A percentile compares a stretch with the other conserved stretches of the same genome.
Conservation (phyloP, 2,797 vertebrate species). For the Lagorchestes hirsutus region DNA sequence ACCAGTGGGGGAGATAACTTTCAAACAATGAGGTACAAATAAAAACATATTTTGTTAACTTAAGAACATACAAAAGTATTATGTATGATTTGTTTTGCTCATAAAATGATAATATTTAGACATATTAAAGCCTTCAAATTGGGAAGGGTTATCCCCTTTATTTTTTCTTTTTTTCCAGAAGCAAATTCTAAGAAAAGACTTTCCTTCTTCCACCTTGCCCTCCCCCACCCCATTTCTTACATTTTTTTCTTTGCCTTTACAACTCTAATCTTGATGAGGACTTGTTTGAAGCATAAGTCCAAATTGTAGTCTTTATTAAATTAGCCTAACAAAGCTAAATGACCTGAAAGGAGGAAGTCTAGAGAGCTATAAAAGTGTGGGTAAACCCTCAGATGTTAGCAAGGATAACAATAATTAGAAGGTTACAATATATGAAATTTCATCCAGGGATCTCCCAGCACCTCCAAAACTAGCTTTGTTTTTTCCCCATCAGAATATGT, state of each 20-base stretch:
- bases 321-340: not conserved
- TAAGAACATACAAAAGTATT: not conserved
- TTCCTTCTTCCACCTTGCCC: not conserved
- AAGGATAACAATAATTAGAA: not conserved
- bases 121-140: not conserved
- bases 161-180: not conserved
- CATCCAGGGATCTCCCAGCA: not conserved
- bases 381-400: not conserved
- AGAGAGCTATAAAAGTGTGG: not conserved
- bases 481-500: not conserved
- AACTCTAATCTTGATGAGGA: not conserved
- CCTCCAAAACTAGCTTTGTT: not conserved
- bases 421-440: not conserved
- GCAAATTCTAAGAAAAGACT: not conserved
- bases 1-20: not conserved
- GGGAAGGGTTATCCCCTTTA: not conserved
- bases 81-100: not conserved
- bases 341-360: not conserved
- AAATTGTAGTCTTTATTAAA: not conserved
- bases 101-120: not conserved
- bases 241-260: not conserved
- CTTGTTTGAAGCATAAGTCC: not conserved
- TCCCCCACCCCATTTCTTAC: not conserved
- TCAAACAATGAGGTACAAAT: not conserved
- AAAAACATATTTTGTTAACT: not conserved